phyloP scores from a whole-genome alignment of 2,888 invertebrate species.

The Hedychridium roseum region DNA sequence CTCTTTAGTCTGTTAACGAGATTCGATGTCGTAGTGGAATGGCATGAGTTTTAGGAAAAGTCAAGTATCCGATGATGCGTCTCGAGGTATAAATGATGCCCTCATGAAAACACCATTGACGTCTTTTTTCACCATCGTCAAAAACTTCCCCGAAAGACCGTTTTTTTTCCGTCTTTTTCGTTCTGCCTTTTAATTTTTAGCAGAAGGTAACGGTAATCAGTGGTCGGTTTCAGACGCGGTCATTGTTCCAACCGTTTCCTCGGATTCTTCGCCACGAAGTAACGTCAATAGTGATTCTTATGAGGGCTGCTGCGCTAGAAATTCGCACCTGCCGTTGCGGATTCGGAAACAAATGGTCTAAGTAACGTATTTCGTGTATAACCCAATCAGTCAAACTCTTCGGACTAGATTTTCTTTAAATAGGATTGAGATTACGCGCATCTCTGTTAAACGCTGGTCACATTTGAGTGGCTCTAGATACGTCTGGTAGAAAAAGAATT shows the following conservation, averaged over 20 bases:
- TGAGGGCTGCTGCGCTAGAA: conserved; percentile 23
- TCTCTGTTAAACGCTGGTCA: conserved; percentile 42
- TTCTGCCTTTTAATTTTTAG: too few relatives aligned
- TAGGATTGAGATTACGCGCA: conserved; percentile 38
- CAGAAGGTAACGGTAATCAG: too few relatives aligned
- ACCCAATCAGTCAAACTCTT: conserved; percentile 48
- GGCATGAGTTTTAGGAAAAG: conserved; percentile 38
- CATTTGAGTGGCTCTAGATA: conserved; percentile 44
- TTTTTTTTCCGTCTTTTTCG: too few relatives aligned
- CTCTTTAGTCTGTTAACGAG: conserved; percentile 3
- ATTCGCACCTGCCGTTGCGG: conserved; percentile 27
- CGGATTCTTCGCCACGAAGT: too few relatives aligned
- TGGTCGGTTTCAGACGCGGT: too few relatives aligned
- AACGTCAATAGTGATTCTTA: too few relatives aligned
- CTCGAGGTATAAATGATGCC: conserved; percentile 29
- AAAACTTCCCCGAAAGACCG: too few relatives aligned
- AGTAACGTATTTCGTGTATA: conserved; percentile 23
- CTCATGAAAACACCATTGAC: too few relatives aligned
- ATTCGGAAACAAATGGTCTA: conserved; percentile 28
- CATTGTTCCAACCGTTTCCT: too few relatives aligned
- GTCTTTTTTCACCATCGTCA: too few relatives aligned
- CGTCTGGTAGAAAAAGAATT: conserved; percentile 42
- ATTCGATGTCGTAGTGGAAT: conserved; percentile 40
- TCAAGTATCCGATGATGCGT: conserved; percentile 24
- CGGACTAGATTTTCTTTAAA: conserved; percentile 48